Base-by-base conservation (phyloP, 2,888 invertebrate species). In the Anorthoa munda region DNA sequence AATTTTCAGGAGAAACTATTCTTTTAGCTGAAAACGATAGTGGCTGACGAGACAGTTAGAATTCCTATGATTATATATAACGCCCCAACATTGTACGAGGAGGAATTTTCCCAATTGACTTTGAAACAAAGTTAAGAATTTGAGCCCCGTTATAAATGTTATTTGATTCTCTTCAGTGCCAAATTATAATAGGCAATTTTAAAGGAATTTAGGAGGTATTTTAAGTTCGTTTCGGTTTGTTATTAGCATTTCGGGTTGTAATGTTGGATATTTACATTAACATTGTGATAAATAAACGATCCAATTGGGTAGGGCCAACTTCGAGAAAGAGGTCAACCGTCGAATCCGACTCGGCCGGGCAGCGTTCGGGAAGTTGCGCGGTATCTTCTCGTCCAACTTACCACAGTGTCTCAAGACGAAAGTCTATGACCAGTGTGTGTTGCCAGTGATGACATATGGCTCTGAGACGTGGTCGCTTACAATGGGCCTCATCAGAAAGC, bases 151-250 rank as follows among this genome's bases (percentile, higher is more conserved):
- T 59, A 64, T 79, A 64, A 79, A 81, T 71, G n/a, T 60, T 59
- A 56, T 76, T 81, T 75, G 67, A 76, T 76, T 76, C 56, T 53
- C 63, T 70, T 70, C 55, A 69, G 39, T 79, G 80, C 51, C 69
- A 80, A 79, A 66, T 70, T 74, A 66, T 80, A 74, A 80, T 70
- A 51, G 55, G 46, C 66, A 75, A 75, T 81, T 76, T 65, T 46
- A 64, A 51, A 67, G 66, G 64, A 65, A 71, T 76, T 79, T 18
- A 4, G 18, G 17, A 18, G 59, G 50, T 45, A 55, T 56, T 63
- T 9, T 18, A 80, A 68, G 23, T 79, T 79, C 50, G 63, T 59
- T 63, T 63, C 11, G n/a, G 66, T 75, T 60, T 45, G 55, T 55
- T 21, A n/a, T 46, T 51, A 53, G 18, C 13, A 31, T 26, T 59